These are phyloP conservation scores for Python bivittatus DNA, from an alignment of 2,113 vertebrate species.

Conservation along the genomic window DNA sequence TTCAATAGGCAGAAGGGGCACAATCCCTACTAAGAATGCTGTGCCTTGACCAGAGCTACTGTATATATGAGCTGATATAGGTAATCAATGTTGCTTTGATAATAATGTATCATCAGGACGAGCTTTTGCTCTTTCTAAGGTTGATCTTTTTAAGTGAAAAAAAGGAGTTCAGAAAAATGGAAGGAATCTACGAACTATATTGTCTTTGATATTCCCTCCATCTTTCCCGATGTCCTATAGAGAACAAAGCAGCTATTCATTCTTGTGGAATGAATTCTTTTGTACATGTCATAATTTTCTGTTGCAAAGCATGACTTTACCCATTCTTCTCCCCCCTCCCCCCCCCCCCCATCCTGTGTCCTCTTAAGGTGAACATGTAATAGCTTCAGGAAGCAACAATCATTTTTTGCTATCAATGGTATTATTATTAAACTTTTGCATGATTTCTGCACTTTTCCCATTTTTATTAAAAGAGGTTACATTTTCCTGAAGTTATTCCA, in stretches of 20 bases:
- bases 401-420: background rate
- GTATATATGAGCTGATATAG: conserved; percentile 1
- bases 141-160: background rate
- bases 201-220: background rate
- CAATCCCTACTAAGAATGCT: background rate
- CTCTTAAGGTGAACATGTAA: background rate
- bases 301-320: background rate
- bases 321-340: too few species aligned
- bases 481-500: background rate
- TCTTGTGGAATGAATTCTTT: background rate
- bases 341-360: too few species aligned
- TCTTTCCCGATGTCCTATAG: background rate
- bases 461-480: background rate
- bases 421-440: background rate
- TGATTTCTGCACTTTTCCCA: background rate
- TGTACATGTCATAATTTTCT: background rate
- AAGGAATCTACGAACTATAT: background rate
- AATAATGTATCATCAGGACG: background rate
- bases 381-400: background rate
- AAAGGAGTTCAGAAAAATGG: conserved; percentile 16
- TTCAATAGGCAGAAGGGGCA: background rate
- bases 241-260: background rate
- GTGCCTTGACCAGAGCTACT: background rate
- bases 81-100: conserved; percentile 11
- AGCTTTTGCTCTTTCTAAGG: conserved; percentile 3